phyloP scores from a whole-genome alignment of 2,113 vertebrate species.

The Saguinus midas region DNA sequence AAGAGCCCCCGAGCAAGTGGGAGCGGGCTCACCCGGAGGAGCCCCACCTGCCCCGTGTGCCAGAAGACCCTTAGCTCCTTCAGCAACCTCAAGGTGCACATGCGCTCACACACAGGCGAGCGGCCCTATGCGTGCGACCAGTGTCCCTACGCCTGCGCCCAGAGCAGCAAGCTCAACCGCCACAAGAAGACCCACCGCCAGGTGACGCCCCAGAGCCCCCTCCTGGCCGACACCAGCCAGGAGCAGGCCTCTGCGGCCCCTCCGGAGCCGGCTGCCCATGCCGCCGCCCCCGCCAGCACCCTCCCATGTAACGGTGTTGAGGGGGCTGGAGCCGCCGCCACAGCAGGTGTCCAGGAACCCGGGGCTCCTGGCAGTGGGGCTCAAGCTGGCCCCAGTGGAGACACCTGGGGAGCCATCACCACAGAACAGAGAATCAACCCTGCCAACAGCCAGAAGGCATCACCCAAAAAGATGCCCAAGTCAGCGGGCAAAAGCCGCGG shows the following conservation, averaged over 20 bases:
- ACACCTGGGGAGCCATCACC: not conserved
- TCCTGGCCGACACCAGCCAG: conserved; percentile 75
- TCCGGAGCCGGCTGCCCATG: conserved; percentile 83
- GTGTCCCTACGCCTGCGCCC: conserved; percentile 88
- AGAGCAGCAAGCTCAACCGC: conserved; percentile 92
- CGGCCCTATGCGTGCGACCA: conserved; percentile 88
- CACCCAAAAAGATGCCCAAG: conserved; percentile 78
- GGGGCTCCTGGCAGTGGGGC: conserved; percentile 68
- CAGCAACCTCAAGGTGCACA: conserved; percentile 93
- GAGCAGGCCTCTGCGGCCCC: conserved; percentile 84
- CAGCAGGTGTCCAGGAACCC: conserved; percentile 56
- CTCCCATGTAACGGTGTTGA: not conserved
- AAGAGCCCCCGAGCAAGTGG: not conserved
- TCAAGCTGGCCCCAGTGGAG: conserved; percentile 23
- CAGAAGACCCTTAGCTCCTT: conserved; percentile 91
- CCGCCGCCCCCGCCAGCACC: conserved; percentile 30
- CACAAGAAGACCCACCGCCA: conserved; percentile 92
- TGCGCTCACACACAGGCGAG: conserved; percentile 91
- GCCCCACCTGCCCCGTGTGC: conserved; percentile 88
- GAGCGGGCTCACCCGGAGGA: not conserved
- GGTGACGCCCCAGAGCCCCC: not conserved
- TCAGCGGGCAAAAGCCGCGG: conserved; percentile 72
- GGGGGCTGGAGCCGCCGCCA: conserved; percentile 21
- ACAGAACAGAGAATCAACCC: not conserved
- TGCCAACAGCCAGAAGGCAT: conserved; percentile 65